Conservation (phyloP, 2,797 vertebrate species). For the Neomorphus geoffroyi region DNA sequence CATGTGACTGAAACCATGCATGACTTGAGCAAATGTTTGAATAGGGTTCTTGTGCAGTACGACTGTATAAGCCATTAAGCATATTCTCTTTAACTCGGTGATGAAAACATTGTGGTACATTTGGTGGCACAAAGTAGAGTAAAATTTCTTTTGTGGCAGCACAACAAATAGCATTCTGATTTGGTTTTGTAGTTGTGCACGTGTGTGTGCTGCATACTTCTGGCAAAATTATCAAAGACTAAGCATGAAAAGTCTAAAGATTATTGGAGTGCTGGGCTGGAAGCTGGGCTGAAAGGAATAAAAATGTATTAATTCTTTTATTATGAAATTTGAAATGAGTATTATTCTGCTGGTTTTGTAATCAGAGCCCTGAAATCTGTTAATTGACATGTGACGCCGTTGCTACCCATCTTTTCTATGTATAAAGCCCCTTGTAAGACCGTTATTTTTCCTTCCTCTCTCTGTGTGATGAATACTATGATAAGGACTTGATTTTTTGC, state of each 20-base stretch:
- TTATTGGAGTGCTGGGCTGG: background rate
- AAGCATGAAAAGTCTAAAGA: background rate
- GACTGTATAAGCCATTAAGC: constrained; percentile 50
- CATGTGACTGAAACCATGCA: constrained; percentile 62
- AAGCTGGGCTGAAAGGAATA: background rate
- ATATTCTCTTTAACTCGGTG: constrained; percentile 30
- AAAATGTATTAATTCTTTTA: background rate
- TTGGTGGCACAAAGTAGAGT: constrained; percentile 41
- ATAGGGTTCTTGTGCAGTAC: constrained; percentile 64
- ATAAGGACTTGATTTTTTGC: constrained; percentile 9
- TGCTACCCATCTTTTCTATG: background rate
- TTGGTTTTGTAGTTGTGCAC: background rate
- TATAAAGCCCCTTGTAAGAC: background rate
- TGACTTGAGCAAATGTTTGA: constrained; percentile 71
- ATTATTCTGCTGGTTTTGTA: background rate
- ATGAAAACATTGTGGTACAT: constrained; percentile 60
- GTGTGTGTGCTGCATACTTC: background rate
- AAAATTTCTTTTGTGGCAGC: constrained; percentile 55
- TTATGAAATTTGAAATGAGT: constrained; percentile 8
- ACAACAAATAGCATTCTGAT: constrained; percentile 46
- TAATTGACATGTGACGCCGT: background rate
- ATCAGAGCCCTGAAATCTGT: background rate
- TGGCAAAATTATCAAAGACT: background rate
- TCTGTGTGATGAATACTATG: background rate
- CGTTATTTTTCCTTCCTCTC: background rate